Conservation (phyloP, 2,113 vertebrate genomes). For the cattle (Bos taurus) region DNA sequence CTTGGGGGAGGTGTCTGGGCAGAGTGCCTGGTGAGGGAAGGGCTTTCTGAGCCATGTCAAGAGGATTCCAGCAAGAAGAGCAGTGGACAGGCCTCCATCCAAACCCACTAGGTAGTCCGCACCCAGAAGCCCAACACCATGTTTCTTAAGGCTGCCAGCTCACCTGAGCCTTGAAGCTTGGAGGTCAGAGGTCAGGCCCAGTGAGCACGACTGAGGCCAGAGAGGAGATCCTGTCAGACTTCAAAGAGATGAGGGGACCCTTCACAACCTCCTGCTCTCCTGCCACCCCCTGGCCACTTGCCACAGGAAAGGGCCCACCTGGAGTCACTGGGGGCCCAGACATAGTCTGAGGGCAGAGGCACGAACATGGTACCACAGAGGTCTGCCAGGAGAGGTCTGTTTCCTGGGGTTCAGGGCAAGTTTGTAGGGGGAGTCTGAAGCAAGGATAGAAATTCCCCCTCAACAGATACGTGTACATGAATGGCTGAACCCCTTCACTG, state of each 20-base stretch:
- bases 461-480: not conserved
- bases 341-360: not conserved
- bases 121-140: not conserved
- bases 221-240: not conserved
- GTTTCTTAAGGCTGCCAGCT: not conserved
- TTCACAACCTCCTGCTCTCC: not conserved
- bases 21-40: not conserved
- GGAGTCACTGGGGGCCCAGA: not conserved
- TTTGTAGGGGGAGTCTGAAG: not conserved
- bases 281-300: not conserved
- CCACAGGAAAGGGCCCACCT: not conserved
- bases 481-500: not conserved
- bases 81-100: not conserved
- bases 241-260: not conserved
- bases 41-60: not conserved
- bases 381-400: not conserved
- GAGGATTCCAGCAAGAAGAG: not conserved
- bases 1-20: not conserved
- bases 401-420: not conserved
- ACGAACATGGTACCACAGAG: not conserved
- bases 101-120: not conserved
- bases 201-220: not conserved
- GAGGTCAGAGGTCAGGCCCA: not conserved
- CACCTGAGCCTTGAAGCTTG: not conserved
- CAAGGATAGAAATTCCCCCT: not conserved